Base-by-base conservation (phyloP, 2,888 invertebrate genomes). In the Perizoma affinitatum region DNA sequence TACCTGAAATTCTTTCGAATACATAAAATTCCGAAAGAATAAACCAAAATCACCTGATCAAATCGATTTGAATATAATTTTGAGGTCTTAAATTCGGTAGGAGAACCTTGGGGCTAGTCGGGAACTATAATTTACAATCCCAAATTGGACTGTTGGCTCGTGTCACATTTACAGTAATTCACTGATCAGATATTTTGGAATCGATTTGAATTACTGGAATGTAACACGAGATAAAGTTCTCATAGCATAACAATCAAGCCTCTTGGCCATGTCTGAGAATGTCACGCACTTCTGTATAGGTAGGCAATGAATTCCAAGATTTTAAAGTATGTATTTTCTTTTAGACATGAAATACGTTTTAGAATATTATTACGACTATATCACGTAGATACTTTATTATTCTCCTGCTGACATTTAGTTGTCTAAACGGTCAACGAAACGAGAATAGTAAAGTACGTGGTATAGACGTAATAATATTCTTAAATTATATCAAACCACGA, bases 161-260 rank as follows among this genome's bases (percentile, higher is more conserved):
- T 63, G 63, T 58, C 58, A 66, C 48, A 53, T 54, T 47, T 43
- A 51, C 35, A 35, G 43, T 61, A 59, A 59, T 64, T 51, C 50
- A 36, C 40, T 51, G 46, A 48, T 61, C 60, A 38, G 34, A 43
- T 60, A 50, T 63, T 51, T 52, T 52, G 47, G 54, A 54, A 62
- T 51, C 54, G 63, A 52, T 52, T 63, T 33, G 41, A 35, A 56
- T 61, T 44, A 36, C 33, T 55, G 35, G 52, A 45, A 58, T 63
- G 52, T 36, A 41, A 41, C 69, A 67, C 69, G 68, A 60, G 53
- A 66, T 61, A 50, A 52, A 57, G 65, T 68, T 69, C 68, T 50
- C 69, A 69, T 38, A 55, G 63, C 55, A 63, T 58, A 55, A 9
- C 58, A 63, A 63, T 63, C 55, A 58, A 42, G 58, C 55, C 63